Conservation (phyloP, 1,140 invertebrate species). For the Bicyclus anynana region DNA sequence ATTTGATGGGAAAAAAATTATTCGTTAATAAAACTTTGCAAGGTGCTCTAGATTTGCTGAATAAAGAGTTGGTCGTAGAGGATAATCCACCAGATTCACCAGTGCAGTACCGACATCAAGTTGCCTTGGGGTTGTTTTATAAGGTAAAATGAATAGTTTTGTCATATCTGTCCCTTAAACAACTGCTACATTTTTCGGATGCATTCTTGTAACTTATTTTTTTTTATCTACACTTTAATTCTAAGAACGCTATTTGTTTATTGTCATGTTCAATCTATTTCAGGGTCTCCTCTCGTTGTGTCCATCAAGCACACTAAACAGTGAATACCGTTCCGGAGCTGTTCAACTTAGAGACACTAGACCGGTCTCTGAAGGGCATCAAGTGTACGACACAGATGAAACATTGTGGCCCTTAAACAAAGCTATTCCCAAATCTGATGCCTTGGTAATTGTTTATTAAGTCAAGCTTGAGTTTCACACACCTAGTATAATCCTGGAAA, state of each 20-base stretch:
- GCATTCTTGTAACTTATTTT: too few species aligned
- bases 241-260: too few species aligned
- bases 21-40: slow-evolving; percentile 69
- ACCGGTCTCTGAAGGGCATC: slow-evolving; percentile 80
- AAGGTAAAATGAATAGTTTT: slow-evolving; percentile 78
- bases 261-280: slow-evolving; percentile 15
- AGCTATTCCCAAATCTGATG: slow-evolving; percentile 83
- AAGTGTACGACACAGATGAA: slow-evolving; percentile 82
- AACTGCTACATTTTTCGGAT: too few species aligned
- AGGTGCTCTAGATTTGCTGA: slow-evolving; percentile 74
- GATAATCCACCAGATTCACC: slow-evolving; percentile 76
- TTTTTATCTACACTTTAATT: too few species aligned
- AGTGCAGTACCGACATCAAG: slow-evolving; percentile 77
- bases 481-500: too few species aligned
- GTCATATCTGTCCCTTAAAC: too few species aligned
- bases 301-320: slow-evolving; percentile 51
- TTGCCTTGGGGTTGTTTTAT: slow-evolving; percentile 80
- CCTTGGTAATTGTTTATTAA: too few species aligned
- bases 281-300: slow-evolving; percentile 53
- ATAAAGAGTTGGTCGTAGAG: slow-evolving; percentile 79
- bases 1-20: slow-evolving; percentile 76
- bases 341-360: slow-evolving; percentile 66
- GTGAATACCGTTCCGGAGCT: slow-evolving; percentile 70
- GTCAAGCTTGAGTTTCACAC: too few species aligned
- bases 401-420: slow-evolving; percentile 83